These are phyloP conservation scores for Eremophila alpestris DNA, from an alignment of 2,797 vertebrate species.

Conservation along the genomic window DNA sequence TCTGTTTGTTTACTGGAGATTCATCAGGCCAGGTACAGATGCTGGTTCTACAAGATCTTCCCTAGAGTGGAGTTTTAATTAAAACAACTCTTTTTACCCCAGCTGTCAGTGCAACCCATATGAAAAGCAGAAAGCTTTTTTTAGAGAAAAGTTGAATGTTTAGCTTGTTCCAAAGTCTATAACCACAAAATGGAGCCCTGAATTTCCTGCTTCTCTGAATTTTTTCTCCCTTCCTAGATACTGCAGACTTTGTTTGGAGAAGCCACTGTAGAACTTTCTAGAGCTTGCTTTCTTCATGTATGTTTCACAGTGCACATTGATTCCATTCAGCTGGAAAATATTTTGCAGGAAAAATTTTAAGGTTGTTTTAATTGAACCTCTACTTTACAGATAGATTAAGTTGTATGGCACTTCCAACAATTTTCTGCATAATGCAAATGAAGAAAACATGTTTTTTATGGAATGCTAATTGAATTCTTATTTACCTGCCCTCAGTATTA, in stretches of 20 bases:
- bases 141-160: neutral
- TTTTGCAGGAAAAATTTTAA: neutral
- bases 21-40: conserved; percentile 60
- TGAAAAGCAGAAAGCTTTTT: conserved; percentile 32
- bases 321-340: neutral
- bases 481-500: neutral
- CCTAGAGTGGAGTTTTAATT: conserved; percentile 65
- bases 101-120: conserved; percentile 22
- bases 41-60: conserved; percentile 48
- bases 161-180: conserved; percentile 22
- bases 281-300: neutral
- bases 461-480: neutral
- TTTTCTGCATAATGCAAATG: neutral
- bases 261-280: neutral
- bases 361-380: neutral
- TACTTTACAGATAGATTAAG: neutral
- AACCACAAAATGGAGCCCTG: neutral
- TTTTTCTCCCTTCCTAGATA: neutral
- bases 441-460: neutral
- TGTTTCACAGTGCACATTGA: neutral
- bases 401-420: neutral
- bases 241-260: neutral
- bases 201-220: neutral
- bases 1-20: conserved; percentile 47
- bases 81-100: conserved; percentile 55